Base-by-base conservation (phyloP, 2,797 vertebrate species). In the Eidolon dupreanum region DNA sequence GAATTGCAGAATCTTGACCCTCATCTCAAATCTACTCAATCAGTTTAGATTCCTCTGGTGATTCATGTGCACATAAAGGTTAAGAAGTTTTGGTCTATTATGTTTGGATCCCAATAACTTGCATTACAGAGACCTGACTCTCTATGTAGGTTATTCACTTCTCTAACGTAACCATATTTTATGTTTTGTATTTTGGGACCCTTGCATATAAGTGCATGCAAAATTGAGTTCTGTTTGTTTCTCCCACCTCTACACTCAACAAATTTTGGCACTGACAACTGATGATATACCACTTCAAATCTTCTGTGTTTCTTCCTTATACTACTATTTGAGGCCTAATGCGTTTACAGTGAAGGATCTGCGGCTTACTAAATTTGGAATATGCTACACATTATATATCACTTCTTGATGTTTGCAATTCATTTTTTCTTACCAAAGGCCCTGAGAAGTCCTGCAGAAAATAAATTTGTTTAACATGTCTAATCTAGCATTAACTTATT, bases 401-500 rank as follows among this genome's bases (percentile, higher is more conserved):
- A 53, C 28, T 83, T 38, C 63, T 66, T n/a, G 5, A 57, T 38
- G 20, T 70, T 65, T 51, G 20, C n/a, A 43, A 43, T 92, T 74
- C 6, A 38, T 0, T 15, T 91, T 68, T 94, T 71, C 46, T 85
- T 78, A 87, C 49, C 38, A 71, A 79, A 94, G 65, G 12, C 5
- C 31, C 73, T 66, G 41, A 84, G 46, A 91, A 43, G 24, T 38
- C 38, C 24, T 93, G 15, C 26, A 38, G 65, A 85, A 84, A 88
- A 57, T 2, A 53, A 63, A 57, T 77, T 36, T 59, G 22, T 36
- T 49, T 28, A 63, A 53, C 22, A 12, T 33, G 24, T 78, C 38
- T 87, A 36, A 65, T 12, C 5, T 26, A 90, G 20, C 12, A 61
- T 24, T 95, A 84, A 73, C 38, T 87, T 81, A 81, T 66, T 49